phyloP scores from a whole-genome alignment of 2,113 vertebrate genomes.

The Prunella himalayana region DNA sequence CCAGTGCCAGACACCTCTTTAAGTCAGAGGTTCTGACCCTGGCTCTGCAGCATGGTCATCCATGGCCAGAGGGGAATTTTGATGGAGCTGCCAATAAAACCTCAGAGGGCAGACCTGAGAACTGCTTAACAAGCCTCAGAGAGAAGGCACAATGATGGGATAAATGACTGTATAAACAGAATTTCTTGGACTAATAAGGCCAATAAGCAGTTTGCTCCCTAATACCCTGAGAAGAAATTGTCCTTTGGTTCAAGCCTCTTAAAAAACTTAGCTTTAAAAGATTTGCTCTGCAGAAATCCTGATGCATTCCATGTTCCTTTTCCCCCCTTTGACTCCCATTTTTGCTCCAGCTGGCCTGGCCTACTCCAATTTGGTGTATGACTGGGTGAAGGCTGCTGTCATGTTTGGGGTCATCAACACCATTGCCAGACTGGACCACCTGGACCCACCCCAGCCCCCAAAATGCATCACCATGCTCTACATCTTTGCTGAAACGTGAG shows the following conservation, averaged over 20 bases:
- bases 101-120: not conserved
- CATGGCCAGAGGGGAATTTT: not conserved
- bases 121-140: not conserved
- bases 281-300: not conserved
- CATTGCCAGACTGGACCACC: conserved; percentile 85
- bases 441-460: conserved; percentile 89
- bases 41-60: not conserved
- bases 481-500: conserved; percentile 92
- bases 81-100: not conserved
- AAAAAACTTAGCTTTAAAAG: not conserved
- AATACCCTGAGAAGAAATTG: not conserved
- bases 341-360: conserved; percentile 83
- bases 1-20: not conserved
- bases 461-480: conserved; percentile 97
- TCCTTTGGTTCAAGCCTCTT: not conserved
- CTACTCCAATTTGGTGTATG: conserved; percentile 92
- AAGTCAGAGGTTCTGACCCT: not conserved
- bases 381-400: conserved; percentile 93
- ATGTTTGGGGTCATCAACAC: conserved; percentile 93
- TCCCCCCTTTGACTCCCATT: not conserved
- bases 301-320: fast-evolving
- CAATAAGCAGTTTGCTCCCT: not conserved
- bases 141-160: not conserved
- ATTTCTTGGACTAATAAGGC: not conserved
- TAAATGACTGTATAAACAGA: not conserved